phyloP scores from a whole-genome alignment of 1,140 invertebrate species.

The Drosophila suzukii region DNA sequence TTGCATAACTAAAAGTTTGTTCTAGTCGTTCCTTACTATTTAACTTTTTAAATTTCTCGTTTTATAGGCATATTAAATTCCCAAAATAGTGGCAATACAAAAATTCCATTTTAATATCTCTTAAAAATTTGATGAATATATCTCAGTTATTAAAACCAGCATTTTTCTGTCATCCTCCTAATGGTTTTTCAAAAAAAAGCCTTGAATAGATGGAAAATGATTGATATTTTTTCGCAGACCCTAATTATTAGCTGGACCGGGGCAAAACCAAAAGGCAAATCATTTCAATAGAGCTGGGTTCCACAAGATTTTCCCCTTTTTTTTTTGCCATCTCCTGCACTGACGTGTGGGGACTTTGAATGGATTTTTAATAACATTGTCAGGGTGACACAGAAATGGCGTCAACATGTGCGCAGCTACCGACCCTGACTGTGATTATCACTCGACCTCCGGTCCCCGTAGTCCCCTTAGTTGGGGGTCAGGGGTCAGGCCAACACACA shows the following conservation, averaged over 20 bases:
- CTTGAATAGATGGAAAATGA: slow-evolving; percentile 26
- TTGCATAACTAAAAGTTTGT: too few species aligned
- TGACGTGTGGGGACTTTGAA: slow-evolving; percentile 61
- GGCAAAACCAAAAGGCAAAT: slow-evolving; percentile 19
- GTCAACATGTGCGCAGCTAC: slow-evolving; percentile 69
- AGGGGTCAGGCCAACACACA: slow-evolving; percentile 16
- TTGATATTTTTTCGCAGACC: slow-evolving; percentile 17
- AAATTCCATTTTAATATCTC: background rate
- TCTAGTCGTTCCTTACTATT: too few species aligned
- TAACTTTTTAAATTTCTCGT: too few species aligned
- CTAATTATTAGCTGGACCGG: slow-evolving; percentile 23
- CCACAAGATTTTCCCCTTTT: background rate
- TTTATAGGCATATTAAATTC: too few species aligned
- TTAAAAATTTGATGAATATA: background rate
- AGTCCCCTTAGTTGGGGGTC: background rate
- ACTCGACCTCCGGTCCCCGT: slow-evolving; percentile 14
- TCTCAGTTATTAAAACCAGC: background rate
- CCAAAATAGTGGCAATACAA: too few species aligned
- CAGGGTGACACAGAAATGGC: slow-evolving; percentile 60
- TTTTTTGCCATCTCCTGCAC: background rate
- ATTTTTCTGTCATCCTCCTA: background rate
- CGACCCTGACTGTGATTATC: slow-evolving; percentile 50
- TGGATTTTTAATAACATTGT: slow-evolving; percentile 82
- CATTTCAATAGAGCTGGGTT: slow-evolving; percentile 14
- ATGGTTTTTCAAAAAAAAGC: background rate